A percentile compares a stretch with the other conserved stretches of the same genome.
Evolutionary conservation across 2,797 vertebrate species (phyloP).

Genomic region (Bradypodion ventrale): DNA sequence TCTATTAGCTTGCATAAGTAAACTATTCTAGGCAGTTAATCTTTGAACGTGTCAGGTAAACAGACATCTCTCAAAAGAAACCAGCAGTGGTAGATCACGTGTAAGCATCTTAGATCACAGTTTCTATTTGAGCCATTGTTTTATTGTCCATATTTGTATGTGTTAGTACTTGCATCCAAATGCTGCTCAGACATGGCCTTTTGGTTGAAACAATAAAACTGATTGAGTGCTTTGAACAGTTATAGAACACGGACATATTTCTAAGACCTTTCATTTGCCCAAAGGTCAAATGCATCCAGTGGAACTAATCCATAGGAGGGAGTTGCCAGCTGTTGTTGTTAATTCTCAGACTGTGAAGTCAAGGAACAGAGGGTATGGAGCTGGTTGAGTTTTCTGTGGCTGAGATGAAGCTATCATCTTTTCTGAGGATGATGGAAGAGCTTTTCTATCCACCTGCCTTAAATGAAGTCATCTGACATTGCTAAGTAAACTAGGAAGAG

Average conservation of each 20-base stretch:
- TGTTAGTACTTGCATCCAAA: neutral
- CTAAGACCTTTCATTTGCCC: slow-evolving; percentile 7
- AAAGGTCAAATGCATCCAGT: slow-evolving; percentile 20
- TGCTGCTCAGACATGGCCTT: neutral
- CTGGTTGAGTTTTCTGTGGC: slow-evolving; percentile 28
- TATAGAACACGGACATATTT: slow-evolving; percentile 5
- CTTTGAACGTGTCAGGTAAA: neutral
- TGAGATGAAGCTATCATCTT: slow-evolving; percentile 21
- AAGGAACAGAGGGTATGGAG: slow-evolving; percentile 6
- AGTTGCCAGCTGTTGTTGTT: slow-evolving; percentile 22
- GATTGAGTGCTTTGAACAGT: slow-evolving; percentile 1
- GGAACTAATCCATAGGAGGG: neutral
- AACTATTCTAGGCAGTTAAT: neutral
- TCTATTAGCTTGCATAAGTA: neutral
- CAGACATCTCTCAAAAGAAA: neutral
- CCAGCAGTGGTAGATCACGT: neutral
- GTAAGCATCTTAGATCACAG: neutral
- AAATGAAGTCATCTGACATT: slow-evolving; percentile 30
- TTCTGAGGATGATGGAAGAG: slow-evolving; percentile 44
- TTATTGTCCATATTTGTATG: neutral
- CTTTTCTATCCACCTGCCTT: slow-evolving; percentile 13
- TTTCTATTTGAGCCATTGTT: neutral
- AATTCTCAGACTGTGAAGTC: slow-evolving; percentile 13
- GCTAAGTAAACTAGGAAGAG: slow-evolving; percentile 44
- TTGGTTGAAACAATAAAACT: slow-evolving; percentile 11